phyloP scores from a whole-genome alignment of 2,113 vertebrate species.

The Dryoscopus gambensis region DNA sequence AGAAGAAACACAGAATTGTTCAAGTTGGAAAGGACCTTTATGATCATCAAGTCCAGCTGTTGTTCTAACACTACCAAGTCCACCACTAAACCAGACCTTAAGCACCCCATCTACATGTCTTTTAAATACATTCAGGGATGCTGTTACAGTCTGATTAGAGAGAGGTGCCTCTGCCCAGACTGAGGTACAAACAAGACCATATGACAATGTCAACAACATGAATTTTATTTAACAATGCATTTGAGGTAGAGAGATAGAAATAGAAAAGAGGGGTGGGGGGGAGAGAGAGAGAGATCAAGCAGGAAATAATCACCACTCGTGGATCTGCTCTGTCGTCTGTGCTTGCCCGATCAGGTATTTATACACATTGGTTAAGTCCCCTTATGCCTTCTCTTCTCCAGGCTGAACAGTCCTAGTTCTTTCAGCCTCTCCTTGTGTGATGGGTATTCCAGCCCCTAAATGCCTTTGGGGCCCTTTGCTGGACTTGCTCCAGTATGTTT shows the following conservation, averaged over 20 bases:
- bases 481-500: background rate
- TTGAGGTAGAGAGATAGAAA: background rate
- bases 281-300: background rate
- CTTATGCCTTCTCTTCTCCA: background rate
- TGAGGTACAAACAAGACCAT: background rate
- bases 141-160: background rate
- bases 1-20: background rate
- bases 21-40: background rate
- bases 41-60: background rate
- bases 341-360: accelerated
- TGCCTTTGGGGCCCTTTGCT: background rate
- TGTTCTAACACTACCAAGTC: too few relatives aligned
- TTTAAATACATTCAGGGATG: background rate
- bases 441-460: background rate
- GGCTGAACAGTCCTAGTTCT: background rate
- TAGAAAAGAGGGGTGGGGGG: background rate
- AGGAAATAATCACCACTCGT: background rate
- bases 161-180: background rate
- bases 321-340: background rate
- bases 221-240: background rate
- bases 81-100: background rate
- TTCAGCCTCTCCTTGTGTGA: background rate
- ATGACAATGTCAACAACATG: background rate
- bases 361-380: background rate
- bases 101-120: background rate